Percentiles rank a stretch among this genome's conserved stretches.
phyloP scores from a whole-genome alignment of 2,113 vertebrate genomes.

The Leptodactylus fuscus region DNA sequence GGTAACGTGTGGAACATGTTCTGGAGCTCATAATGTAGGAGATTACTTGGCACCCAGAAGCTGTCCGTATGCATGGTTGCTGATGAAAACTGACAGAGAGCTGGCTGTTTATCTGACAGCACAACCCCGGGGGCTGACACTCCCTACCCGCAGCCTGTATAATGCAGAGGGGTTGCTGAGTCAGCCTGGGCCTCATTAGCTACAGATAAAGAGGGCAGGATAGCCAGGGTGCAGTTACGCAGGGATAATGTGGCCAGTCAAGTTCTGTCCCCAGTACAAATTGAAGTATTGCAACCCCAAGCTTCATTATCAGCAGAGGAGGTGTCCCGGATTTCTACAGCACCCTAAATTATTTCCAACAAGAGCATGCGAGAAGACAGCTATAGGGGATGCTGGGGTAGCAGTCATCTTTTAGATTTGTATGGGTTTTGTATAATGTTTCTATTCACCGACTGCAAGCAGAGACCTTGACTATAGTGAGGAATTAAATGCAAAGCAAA shows the following conservation, averaged over 20 bases:
- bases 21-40: neutral
- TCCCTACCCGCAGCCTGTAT: conserved; percentile 14
- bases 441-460: neutral
- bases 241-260: conserved; percentile 27
- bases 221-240: conserved; percentile 45
- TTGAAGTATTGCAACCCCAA: neutral
- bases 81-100: conserved; percentile 35
- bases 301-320: neutral
- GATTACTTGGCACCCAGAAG: conserved; percentile 15
- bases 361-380: neutral
- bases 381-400: neutral
- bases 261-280: neutral
- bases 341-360: neutral
- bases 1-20: neutral
- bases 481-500: neutral
- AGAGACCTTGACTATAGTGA: neutral
- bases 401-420: neutral
- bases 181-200: conserved; percentile 55
- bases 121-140: conserved; percentile 30
- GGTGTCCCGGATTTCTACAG: neutral
- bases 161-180: conserved; percentile 36
- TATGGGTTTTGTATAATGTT: neutral
- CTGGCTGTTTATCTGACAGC: conserved; percentile 42
- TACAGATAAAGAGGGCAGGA: conserved; percentile 40
- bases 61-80: conserved; percentile 25